Conservation (phyloP, 2,888 invertebrate species). For the Nesidiocoris tenuis region DNA sequence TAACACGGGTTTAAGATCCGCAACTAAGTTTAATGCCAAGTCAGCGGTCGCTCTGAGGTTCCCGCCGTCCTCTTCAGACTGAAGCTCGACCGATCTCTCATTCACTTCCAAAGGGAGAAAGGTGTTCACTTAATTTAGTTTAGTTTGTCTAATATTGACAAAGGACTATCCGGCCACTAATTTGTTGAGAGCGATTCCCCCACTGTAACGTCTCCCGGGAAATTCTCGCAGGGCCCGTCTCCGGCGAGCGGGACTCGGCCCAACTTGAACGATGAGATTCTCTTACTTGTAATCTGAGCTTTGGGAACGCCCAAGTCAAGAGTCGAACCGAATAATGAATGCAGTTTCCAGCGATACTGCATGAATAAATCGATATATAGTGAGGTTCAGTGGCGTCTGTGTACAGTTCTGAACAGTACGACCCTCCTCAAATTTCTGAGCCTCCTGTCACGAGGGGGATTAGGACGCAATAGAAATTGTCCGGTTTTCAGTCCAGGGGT, state of each 20-base stretch:
- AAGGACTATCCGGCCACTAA: conserved; percentile 24
- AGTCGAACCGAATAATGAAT: neutral
- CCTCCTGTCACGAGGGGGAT: too few species aligned
- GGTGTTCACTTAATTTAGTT: conserved; percentile 24
- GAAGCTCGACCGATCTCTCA: neutral
- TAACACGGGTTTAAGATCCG: neutral
- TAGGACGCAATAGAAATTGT: too few species aligned
- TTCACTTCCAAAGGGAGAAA: neutral
- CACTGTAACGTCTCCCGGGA: neutral
- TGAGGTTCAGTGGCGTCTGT: too few species aligned
- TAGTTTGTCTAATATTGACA: conserved; percentile 26
- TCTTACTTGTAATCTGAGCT: neutral
- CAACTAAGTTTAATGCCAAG: neutral
- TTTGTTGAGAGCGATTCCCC: conserved; percentile 7
- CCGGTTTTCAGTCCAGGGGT: too few species aligned
- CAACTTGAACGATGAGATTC: neutral
- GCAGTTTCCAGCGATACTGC: neutral
- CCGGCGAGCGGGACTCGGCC: neutral
- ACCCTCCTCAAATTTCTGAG: too few species aligned
- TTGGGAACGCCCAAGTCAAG: neutral
- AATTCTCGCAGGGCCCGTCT: neutral
- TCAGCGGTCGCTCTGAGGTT: conserved; percentile 3
- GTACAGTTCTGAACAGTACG: too few species aligned
- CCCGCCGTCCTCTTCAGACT: too few species aligned
- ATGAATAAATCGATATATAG: too few species aligned